Evolutionary conservation across 2,113 vertebrate species (phyloP).

Genomic region (Hydropotes inermis): DNA sequence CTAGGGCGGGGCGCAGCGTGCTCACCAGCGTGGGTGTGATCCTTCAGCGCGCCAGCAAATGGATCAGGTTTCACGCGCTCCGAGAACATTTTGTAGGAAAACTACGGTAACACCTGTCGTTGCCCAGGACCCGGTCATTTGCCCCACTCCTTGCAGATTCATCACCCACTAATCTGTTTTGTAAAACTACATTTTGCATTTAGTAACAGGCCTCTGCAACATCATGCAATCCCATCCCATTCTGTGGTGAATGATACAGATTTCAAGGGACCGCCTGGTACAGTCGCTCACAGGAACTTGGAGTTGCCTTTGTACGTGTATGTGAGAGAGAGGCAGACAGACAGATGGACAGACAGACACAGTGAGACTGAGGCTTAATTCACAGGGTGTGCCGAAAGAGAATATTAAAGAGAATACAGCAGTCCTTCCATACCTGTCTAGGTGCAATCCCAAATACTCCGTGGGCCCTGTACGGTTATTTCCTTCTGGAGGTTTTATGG

Average conservation of each 20-base stretch:
- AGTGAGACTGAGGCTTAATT: not conserved
- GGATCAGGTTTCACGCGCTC: not conserved
- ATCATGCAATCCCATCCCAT: not conserved
- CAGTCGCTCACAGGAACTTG: not conserved
- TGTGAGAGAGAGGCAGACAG: not conserved
- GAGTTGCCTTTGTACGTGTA: not conserved
- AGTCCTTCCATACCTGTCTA: not conserved
- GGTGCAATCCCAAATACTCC: slow-evolving; percentile 19
- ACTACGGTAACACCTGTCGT: not conserved
- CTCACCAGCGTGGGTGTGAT: fast-evolving
- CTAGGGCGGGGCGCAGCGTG: no score
- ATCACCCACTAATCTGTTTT: not conserved
- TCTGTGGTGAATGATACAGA: not conserved
- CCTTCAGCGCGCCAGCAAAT: not conserved
- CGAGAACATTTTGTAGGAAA: not conserved
- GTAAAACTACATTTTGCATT: not conserved
- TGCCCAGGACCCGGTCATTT: not conserved
- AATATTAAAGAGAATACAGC: slow-evolving; percentile 15
- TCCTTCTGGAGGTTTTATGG: slow-evolving; percentile 44
- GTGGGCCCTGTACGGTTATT: not conserved
- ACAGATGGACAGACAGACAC: not conserved
- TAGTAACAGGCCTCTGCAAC: not conserved
- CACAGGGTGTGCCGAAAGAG: not conserved
- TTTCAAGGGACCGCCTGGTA: not conserved
- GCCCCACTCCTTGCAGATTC: not conserved